Conservation (phyloP, 2,888 invertebrate species). For the Megamerina dolium region DNA sequence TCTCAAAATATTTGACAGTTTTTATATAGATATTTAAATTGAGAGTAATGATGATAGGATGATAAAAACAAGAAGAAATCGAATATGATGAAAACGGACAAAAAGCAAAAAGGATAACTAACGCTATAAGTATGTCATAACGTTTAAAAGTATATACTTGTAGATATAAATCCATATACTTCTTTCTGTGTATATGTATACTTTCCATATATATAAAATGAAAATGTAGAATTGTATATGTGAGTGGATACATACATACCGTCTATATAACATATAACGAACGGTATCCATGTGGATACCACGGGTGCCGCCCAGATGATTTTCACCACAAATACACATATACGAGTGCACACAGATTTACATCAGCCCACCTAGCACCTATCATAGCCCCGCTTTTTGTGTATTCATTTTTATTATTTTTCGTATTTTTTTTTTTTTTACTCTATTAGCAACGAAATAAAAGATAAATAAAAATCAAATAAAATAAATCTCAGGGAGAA, state of each 20-base stretch:
- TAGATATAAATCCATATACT: too few relatives aligned
- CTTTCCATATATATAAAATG: neutral
- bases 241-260: slow-evolving; percentile 4
- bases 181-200: too few relatives aligned
- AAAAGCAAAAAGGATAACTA: slow-evolving; percentile 4
- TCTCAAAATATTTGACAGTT: too few relatives aligned
- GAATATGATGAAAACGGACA: neutral
- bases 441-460: neutral
- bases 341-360: too few relatives aligned
- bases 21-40: too few relatives aligned
- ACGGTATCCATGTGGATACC: slow-evolving; percentile 30
- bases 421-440: neutral
- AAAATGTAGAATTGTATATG: too few relatives aligned
- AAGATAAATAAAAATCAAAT: slow-evolving; percentile 5
- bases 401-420: too few relatives aligned
- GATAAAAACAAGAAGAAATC: too few relatives aligned
- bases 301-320: slow-evolving; percentile 49
- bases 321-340: slow-evolving; percentile 35
- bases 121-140: slow-evolving; percentile 39
- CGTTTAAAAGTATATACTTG: slow-evolving; percentile 30
- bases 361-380: too few relatives aligned
- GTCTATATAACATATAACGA: slow-evolving; percentile 11
- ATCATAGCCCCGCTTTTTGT: too few relatives aligned
- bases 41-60: too few relatives aligned
- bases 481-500: slow-evolving; percentile 6